These are phyloP conservation scores for Zaprionus tsacasi DNA, from an alignment of 1,140 invertebrate species.

Conservation along the genomic window DNA sequence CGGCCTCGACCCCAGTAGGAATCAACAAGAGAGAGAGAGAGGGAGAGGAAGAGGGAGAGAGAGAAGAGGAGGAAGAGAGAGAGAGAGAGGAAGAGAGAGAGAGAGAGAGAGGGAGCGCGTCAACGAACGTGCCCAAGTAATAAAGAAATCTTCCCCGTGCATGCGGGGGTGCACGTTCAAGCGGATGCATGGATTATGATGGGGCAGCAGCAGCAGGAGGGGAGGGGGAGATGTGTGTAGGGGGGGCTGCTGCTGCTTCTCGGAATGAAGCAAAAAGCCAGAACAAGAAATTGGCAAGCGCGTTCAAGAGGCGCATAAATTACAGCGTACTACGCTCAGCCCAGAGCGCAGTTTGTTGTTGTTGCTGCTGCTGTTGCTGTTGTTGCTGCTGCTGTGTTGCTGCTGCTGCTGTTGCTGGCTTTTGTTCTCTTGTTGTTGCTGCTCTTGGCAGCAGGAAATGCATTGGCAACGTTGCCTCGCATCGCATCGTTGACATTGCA, in stretches of 20 bases:
- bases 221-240: neutral
- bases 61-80: no score
- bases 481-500: constrained; percentile 66
- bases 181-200: constrained; percentile 49
- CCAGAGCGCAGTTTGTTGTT: constrained; percentile 22
- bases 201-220: neutral
- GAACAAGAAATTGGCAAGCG: constrained; percentile 75
- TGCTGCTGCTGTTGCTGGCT: constrained; percentile 21
- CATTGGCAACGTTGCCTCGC: constrained; percentile 22
- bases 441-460: constrained; percentile 59
- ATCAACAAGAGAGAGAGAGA: constrained; percentile 21
- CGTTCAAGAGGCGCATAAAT: constrained; percentile 79
- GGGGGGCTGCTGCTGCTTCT: constrained; percentile 46
- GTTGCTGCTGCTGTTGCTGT: constrained; percentile 13
- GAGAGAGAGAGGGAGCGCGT: no score
- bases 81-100: neutral
- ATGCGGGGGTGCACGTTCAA: constrained; percentile 62
- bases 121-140: constrained; percentile 79
- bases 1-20: constrained; percentile 75
- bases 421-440: constrained; percentile 16
- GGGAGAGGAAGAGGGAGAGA: neutral
- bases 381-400: constrained; percentile 12
- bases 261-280: constrained; percentile 43
- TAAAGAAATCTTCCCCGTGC: constrained; percentile 78
- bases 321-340: constrained; percentile 46